Evolutionary conservation across 2,888 invertebrate genomes (phyloP).

Genomic region (Hydropsyche betteni): DNA sequence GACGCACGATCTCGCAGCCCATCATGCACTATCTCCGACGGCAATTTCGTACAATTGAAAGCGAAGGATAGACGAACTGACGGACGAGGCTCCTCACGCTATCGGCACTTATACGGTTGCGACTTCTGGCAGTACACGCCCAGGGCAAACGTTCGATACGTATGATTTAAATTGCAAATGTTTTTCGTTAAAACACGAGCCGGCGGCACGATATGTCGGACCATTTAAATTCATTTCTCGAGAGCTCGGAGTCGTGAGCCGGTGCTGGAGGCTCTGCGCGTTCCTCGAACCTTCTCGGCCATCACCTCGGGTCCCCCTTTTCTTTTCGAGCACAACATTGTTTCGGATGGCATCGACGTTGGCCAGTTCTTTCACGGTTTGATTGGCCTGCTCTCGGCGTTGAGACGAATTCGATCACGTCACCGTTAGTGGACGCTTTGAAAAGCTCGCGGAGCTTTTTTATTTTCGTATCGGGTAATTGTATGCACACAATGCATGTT

Average conservation of each 20-base stretch:
- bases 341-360: slow-evolving; percentile 38
- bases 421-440: slow-evolving; percentile 15
- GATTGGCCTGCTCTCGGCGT: slow-evolving; percentile 34
- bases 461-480: slow-evolving; percentile 32
- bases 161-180: slow-evolving; percentile 50
- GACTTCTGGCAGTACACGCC: slow-evolving; percentile 43
- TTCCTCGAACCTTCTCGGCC: slow-evolving; percentile 32
- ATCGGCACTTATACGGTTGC: slow-evolving; percentile 34
- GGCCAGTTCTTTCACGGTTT: slow-evolving; percentile 43
- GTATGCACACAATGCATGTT: slow-evolving; percentile 30
- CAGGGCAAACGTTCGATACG: slow-evolving; percentile 44
- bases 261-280: slow-evolving; percentile 42
- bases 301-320: not conserved
- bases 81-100: not conserved
- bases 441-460: slow-evolving; percentile 24
- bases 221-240: slow-evolving; percentile 46
- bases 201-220: slow-evolving; percentile 36
- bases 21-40: not conserved
- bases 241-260: slow-evolving; percentile 39
- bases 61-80: slow-evolving; percentile 29
- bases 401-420: slow-evolving; percentile 18
- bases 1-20: slow-evolving; percentile 38
- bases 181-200: slow-evolving; percentile 42
- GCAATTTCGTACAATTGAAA: slow-evolving; percentile 44
- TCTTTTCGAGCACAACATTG: slow-evolving; percentile 44